These are phyloP conservation scores for Pantherophis guttatus DNA, from an alignment of 2,113 vertebrate genomes.

Conservation along the genomic window DNA sequence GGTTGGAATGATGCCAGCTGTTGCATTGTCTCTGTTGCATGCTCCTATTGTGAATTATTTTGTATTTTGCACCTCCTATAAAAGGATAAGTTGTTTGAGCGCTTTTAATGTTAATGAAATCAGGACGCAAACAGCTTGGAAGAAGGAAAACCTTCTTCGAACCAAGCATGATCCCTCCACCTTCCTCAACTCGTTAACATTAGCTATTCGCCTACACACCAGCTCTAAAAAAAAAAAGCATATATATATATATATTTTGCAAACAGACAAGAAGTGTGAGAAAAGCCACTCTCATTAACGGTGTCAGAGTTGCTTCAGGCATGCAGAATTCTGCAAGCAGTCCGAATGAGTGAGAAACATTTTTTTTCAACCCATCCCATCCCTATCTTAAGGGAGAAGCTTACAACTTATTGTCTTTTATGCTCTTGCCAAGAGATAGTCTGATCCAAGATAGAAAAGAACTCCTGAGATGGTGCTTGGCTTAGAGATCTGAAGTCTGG, in stretches of 20 bases:
- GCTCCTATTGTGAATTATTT: neutral
- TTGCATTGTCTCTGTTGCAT: neutral
- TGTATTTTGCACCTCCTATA: neutral
- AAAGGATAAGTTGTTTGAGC: neutral
- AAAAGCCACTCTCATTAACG: neutral
- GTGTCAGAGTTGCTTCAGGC: neutral
- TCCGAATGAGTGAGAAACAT: neutral
- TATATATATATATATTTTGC: neutral
- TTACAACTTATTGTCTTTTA: rapidly evolving
- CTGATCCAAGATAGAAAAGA: neutral
- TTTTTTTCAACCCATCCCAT: too few species aligned
- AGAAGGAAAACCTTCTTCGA: neutral
- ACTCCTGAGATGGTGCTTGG: neutral
- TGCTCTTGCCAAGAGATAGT: neutral
- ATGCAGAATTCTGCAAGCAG: neutral
- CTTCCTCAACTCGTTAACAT: neutral
- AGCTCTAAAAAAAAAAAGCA: neutral
- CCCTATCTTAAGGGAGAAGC: neutral
- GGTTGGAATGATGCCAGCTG: neutral
- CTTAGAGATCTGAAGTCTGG: neutral
- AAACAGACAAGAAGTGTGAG: neutral
- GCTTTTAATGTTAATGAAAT: neutral
- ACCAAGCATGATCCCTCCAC: neutral
- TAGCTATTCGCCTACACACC: neutral
- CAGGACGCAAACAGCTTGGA: neutral